These are phyloP conservation scores for Orchesella flavescens DNA, from an alignment of 2,888 invertebrate genomes.

Conservation along the genomic window DNA sequence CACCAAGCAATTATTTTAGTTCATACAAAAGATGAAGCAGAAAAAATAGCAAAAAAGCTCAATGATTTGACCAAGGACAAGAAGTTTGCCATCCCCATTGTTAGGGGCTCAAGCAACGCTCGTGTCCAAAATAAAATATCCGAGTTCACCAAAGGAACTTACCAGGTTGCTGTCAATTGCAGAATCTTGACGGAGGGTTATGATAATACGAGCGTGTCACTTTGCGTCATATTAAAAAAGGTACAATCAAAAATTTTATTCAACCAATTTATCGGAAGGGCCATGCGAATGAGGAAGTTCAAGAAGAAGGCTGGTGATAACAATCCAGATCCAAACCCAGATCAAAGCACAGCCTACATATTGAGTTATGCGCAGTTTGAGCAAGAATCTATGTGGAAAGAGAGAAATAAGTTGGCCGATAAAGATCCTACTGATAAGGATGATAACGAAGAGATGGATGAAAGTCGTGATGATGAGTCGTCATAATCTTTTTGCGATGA, in stretches of 20 bases:
- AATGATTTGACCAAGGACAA: too few species aligned
- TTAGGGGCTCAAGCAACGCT: neutral
- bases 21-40: neutral
- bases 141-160: neutral
- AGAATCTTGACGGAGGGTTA: constrained; percentile 9
- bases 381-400: too few species aligned
- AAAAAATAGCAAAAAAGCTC: neutral
- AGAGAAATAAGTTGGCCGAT: too few species aligned
- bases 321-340: too few species aligned
- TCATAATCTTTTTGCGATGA: too few species aligned
- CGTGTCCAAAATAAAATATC: neutral
- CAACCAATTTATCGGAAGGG: constrained; percentile 11
- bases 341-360: too few species aligned
- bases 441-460: too few species aligned
- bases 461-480: too few species aligned
- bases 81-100: neutral
- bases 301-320: too few species aligned
- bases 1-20: constrained; percentile 2
- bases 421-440: too few species aligned
- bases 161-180: constrained; percentile 4
- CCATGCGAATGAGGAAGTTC: neutral
- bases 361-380: too few species aligned
- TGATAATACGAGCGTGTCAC: neutral
- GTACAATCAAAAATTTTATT: neutral
- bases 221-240: constrained; percentile 1